Evolutionary conservation across 2,797 vertebrate genomes (phyloP), one percentile per base, ranked within the genome.

Genomic region (Microchirus variegatus): DNA sequence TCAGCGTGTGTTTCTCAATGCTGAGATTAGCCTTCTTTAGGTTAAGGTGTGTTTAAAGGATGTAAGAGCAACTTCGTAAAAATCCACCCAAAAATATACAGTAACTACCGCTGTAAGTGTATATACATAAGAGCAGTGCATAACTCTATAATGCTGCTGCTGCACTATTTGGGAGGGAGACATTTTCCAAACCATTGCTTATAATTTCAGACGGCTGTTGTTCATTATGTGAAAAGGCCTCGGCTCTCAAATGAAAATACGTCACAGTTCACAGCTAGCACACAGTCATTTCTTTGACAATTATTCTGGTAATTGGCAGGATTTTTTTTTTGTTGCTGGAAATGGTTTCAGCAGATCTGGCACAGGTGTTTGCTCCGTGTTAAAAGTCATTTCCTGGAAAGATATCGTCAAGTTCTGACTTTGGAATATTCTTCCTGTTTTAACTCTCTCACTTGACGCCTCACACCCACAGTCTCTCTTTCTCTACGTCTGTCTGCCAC

Each of bases 341-440:
- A 85, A 80, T 36, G 57, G 60, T 70, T 84, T 70, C 50, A 72
- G 54, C 2, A 10, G 72, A 57, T 67, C 74, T 90, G 84, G 82
- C 84, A 81, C 84, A 81, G 59, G 48, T 56, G 26, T 73, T 67
- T 62, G 59, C 50, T 58, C 67, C 67, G 77, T 84, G 81, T 70
- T 65, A 78, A 82, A 82, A 84, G 78, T 75, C 22, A 80, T 85
- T 89, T 91, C 87, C 84, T 87, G 83, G 58, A 78, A 79, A 85
- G 74, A 67, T 76, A 62, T 85, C 59, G 57, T 47, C 22, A 14
- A 26, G 43, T 70, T 80, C 56, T 58, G 63, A 80, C 70, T 72
- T 73, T 59, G 55, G 83, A 86, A 82, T 70, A 60, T 70, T 82
- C 60, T 61, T 66, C 63, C 67, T 73, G 60, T 70, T 68, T 69